Conservation (phyloP, 2,888 invertebrate species). For the Chalcosyrphus nemorum region DNA sequence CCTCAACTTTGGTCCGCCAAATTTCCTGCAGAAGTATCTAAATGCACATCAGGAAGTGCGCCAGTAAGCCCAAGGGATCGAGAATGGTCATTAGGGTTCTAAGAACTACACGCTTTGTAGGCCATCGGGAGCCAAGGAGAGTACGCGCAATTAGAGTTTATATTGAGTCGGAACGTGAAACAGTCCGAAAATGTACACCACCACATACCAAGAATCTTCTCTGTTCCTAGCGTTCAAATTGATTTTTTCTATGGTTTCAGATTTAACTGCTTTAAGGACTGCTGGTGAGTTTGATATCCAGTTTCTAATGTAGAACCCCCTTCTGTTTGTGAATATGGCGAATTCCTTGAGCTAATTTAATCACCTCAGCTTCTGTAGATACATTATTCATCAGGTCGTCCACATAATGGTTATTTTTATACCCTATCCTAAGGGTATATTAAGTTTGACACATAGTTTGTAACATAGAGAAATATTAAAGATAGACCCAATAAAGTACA, state of each 20-base stretch:
- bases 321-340: conserved; percentile 42
- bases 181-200: conserved; percentile 39
- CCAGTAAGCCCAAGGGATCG: conserved; percentile 57
- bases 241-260: background rate
- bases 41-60: conserved; percentile 63
- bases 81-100: conserved; percentile 48
- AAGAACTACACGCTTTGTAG: conserved; percentile 53
- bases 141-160: background rate
- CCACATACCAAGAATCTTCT: conserved; percentile 52
- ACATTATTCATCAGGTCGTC: conserved; percentile 75
- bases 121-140: background rate
- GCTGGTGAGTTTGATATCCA: conserved; percentile 57
- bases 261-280: background rate
- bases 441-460: too few species aligned
- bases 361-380: conserved; percentile 38
- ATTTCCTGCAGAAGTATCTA: conserved; percentile 53
- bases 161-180: conserved; percentile 30
- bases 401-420: conserved; percentile 69
- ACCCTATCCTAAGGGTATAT: too few species aligned
- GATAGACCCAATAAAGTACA: too few species aligned
- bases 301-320: conserved; percentile 66
- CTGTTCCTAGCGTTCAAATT: conserved; percentile 18
- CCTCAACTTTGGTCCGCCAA: background rate
- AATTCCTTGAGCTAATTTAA: conserved; percentile 59
- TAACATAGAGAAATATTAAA: too few species aligned